Base-by-base conservation (phyloP, 1,140 invertebrate genomes). In the Steinernema khuongi region DNA sequence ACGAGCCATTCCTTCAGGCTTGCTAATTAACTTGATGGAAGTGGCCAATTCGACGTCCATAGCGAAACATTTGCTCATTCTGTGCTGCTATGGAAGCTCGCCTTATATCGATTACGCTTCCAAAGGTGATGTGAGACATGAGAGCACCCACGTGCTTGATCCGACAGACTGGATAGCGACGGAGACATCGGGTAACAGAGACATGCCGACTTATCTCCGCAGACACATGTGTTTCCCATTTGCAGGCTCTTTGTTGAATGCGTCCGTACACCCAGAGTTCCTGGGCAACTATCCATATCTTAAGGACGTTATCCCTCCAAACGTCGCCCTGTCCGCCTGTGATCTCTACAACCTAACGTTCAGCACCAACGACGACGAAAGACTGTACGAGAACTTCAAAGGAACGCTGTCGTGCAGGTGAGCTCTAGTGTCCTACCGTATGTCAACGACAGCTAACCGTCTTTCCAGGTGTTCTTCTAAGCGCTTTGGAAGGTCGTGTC, bases 321-420 rank as follows among this genome's bases (percentile, higher is more conserved):
- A 60, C 50, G 50, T 60, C 7, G 50, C 50, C 7, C 22, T 60
- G 7, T 14, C 4, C 11, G 50, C 14, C 50, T 60, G 50, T 22
- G 50, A 60, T 60, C 50, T 60, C 50, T 60, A 60, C 50, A 60
- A 60, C 19, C 19, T 60, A 60, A 60, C 50, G 14, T 60, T 60
- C 22, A 26, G 11, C 22, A 14, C 50, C 4, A 60, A 60, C 19
- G 50, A 60, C 11, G 50, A 60, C 19, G 50, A 60, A 22, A 60
- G 26, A 22, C 50, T 60, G 4, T 60, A n/a, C 26, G 50, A 60
- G 19, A 22, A 60, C 26, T 60, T 60, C 19, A 60, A 60, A 60
- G 50, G 50, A 60, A 60, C 50, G 7, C 22, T 60, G 7, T 60
- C 50, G 4, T 60, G 50, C 50, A 60, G 50, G 50, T 60, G 36